phyloP scores from a whole-genome alignment of 2,797 vertebrate species.

The Poliocrania exsul region DNA sequence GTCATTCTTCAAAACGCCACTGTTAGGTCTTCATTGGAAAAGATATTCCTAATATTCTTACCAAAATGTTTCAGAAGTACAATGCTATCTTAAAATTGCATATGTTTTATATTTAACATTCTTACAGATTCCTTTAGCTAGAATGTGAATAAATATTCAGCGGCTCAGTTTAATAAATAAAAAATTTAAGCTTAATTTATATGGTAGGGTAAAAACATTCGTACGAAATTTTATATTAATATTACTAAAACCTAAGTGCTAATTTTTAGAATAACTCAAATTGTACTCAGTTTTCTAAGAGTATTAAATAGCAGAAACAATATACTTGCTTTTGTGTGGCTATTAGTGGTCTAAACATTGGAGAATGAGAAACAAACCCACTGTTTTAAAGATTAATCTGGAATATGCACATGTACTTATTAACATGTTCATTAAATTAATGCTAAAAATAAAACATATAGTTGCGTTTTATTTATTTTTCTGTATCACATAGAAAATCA shows the following conservation, averaged over 20 bases:
- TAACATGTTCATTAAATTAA: neutral
- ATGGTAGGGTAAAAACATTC: neutral
- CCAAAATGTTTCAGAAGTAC: constrained; percentile 35
- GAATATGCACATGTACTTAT: neutral
- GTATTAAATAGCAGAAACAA: neutral
- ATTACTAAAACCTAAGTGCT: neutral
- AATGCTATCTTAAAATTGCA: neutral
- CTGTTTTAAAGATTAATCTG: neutral
- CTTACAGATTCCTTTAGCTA: neutral
- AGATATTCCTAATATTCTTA: constrained; percentile 20
- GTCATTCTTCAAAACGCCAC: constrained; percentile 30
- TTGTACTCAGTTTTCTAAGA: neutral
- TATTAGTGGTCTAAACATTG: neutral
- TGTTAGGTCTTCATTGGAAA: constrained; percentile 39
- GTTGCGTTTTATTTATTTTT: neutral
- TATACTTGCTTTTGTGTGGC: neutral
- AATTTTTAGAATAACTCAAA: neutral
- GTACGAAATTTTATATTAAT: neutral
- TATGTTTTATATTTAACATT: neutral
- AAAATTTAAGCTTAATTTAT: neutral
- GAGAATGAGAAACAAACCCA: neutral
- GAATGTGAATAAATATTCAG: neutral
- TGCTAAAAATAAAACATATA: neutral
- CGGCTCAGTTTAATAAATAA: neutral
- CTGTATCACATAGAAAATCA: neutral